Base-by-base conservation (phyloP, 2,888 invertebrate species). In the Dioctria linearis region DNA sequence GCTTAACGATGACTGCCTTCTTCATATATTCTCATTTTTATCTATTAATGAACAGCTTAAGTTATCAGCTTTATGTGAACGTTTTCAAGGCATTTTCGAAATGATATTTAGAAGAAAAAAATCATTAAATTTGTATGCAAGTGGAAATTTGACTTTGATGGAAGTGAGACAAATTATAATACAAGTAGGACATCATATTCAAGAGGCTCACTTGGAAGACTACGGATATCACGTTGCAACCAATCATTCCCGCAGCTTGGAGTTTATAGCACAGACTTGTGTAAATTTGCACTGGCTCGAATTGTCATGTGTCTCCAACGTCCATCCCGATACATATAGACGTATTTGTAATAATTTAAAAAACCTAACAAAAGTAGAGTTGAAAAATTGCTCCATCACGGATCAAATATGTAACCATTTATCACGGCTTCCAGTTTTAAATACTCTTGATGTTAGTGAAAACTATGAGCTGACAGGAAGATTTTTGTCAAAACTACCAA, bases 1-100 rank as follows among this genome's bases (percentile, higher is more conserved):
- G 13, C 71, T 83, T 11, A 82, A 83, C 42, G 82, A 81, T 66
- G 82, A 83, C 43, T 82, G 82, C n/a, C 42, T 83, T 13, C 63
- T 81, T 8, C 81, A 82, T 42, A 73, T 83, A 59, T 82, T 83
- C 40, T 80, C 82, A 40, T 83, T 78, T 79, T 39, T 83, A 25
- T 37, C 46, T 8, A 42, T 80, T n/a, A 51, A 69, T n/a, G 81
- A 82, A 8, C 69, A 79, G 61, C 67, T 80, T 11, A 79, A 61
- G n/a, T 46, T 81, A 61, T 61, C 82, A 2, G 63, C 46, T 3
- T 37, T 80, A 11, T 82, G 81, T 13, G 46, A 59, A 25, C 79
- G 82, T 3, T 81, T 82, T 51, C 54, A 73, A 59, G 46, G 43
- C 9, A 63, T 82, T 46, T 66, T 80, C 13, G 80, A 82, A 43